Evolutionary conservation across 2,113 vertebrate species (phyloP).

Genomic region (Scophthalmus maximus): DNA sequence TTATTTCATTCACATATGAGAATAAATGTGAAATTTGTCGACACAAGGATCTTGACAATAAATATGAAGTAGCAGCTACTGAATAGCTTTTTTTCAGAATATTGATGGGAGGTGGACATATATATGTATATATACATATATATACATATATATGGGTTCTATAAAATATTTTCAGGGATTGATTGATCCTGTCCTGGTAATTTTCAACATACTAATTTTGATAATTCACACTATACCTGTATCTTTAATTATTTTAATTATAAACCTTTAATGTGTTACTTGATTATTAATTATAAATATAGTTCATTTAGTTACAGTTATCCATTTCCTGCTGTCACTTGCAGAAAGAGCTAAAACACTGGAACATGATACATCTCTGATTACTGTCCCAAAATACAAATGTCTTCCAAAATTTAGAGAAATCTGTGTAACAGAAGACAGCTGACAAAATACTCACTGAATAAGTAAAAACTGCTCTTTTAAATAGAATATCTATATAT

Average conservation of each 20-base stretch:
- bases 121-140: constrained; percentile 13
- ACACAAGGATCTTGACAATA: constrained; percentile 24
- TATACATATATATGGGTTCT: constrained; percentile 23
- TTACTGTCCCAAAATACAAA: constrained; percentile 38
- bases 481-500: constrained; percentile 56
- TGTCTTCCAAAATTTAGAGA: constrained; percentile 31
- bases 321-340: not conserved
- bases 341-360: constrained; percentile 23
- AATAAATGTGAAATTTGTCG: constrained; percentile 12
- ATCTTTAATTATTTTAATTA: not conserved
- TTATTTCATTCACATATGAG: constrained; percentile 13
- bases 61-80: constrained; percentile 26
- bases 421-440: constrained; percentile 37
- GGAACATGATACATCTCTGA: constrained; percentile 8
- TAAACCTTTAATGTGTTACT: constrained; percentile 6
- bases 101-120: constrained; percentile 9
- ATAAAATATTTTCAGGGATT: constrained; percentile 33
- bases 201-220: constrained; percentile 16
- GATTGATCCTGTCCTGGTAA: constrained; percentile 12
- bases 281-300: not conserved
- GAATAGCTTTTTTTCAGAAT: constrained; percentile 19
- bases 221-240: not conserved
- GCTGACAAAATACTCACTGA: constrained; percentile 57
- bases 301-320: not conserved
- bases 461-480: constrained; percentile 56